Evolutionary conservation across 2,888 invertebrate genomes (phyloP).

Genomic region (Ecliptopera silaceata): DNA sequence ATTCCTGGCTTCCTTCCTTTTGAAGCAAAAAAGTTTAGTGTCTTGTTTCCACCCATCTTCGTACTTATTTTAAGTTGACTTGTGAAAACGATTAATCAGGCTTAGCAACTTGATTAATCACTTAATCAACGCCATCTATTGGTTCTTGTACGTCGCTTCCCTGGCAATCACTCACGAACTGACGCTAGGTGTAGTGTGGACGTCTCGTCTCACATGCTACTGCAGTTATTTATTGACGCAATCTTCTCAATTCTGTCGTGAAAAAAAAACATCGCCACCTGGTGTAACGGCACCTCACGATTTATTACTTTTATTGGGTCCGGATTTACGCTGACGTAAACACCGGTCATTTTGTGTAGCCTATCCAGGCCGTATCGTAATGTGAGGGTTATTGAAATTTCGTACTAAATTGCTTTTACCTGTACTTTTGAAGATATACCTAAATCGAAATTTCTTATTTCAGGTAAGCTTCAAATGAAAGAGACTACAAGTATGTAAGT

Average conservation of each 20-base stretch:
- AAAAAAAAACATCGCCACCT: conserved; percentile 65
- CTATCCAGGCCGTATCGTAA: conserved; percentile 32
- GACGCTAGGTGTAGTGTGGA: conserved; percentile 56
- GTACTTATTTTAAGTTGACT: conserved; percentile 7
- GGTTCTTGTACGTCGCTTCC: conserved; percentile 61
- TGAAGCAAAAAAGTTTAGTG: background rate
- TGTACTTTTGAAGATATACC: conserved; percentile 17
- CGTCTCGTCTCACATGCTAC: conserved; percentile 57
- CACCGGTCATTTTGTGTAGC: conserved; percentile 43
- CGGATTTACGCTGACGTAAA: conserved; percentile 56
- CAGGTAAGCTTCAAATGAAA: conserved; percentile 41
- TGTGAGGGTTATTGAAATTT: conserved; percentile 33
- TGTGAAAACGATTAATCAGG: conserved; percentile 38
- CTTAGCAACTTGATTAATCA: conserved; percentile 66
- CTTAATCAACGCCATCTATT: conserved; percentile 74
- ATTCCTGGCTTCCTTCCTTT: conserved; percentile 23
- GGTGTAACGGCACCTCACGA: conserved; percentile 55
- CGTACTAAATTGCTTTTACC: conserved; percentile 24
- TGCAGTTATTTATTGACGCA: conserved; percentile 74
- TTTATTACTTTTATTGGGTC: conserved; percentile 68
- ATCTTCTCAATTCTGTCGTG: conserved; percentile 63
- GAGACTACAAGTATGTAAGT: conserved; percentile 16
- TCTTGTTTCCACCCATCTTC: too few relatives aligned
- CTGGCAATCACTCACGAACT: conserved; percentile 67
- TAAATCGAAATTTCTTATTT: conserved; percentile 30